phyloP scores from a whole-genome alignment of 2,113 vertebrate species.

The Chaenocephalus aceratus region DNA sequence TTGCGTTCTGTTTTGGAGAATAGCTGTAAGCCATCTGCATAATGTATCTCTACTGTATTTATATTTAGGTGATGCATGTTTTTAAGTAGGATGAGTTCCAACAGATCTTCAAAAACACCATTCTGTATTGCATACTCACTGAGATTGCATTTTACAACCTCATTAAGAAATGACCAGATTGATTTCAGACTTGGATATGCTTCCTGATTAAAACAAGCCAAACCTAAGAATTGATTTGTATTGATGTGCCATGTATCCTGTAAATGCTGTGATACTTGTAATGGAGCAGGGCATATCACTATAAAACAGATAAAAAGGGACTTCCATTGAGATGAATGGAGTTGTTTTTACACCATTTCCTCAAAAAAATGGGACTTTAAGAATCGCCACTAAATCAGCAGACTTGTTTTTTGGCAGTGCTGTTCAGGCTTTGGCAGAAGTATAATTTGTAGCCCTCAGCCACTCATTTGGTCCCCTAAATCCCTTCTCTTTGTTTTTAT shows the following conservation, averaged over 20 bases:
- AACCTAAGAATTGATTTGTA: neutral
- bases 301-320: neutral
- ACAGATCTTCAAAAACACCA: neutral
- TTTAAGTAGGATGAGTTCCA: neutral
- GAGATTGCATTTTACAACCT: too few relatives aligned
- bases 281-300: neutral
- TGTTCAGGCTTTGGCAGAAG: neutral
- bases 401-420: slow-evolving; percentile 7
- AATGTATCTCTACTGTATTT: neutral
- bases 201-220: neutral
- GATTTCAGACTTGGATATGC: neutral
- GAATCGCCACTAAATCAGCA: slow-evolving; percentile 1
- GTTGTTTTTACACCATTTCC: neutral
- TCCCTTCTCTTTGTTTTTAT: slow-evolving; percentile 14
- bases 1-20: neutral
- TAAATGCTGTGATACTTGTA: neutral
- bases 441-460: slow-evolving; percentile 20
- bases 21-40: neutral
- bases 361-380: neutral
- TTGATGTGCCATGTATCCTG: too few relatives aligned
- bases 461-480: neutral
- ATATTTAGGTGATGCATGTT: neutral
- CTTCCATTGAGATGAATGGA: neutral
- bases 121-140: neutral
- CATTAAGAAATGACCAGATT: neutral